Conservation (phyloP, 2,888 invertebrate genomes). For the Drosophila niveifrons region DNA sequence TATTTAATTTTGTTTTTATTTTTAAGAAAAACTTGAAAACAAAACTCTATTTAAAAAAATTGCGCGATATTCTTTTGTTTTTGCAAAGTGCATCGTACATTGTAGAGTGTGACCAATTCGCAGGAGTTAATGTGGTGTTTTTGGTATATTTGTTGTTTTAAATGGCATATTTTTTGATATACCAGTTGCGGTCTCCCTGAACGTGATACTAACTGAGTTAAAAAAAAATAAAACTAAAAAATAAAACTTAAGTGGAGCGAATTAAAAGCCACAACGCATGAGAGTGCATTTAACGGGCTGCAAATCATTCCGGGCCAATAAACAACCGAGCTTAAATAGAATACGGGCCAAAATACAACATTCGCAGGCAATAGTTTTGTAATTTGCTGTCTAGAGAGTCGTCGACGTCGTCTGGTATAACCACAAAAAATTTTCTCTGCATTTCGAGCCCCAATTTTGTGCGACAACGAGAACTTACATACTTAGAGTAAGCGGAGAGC, state of each 20-base stretch:
- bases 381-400: conserved; percentile 38
- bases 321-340: conserved; percentile 31
- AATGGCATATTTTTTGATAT: not conserved
- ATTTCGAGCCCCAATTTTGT: conserved; percentile 49
- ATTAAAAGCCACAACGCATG: conserved; percentile 62
- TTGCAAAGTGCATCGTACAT: not conserved
- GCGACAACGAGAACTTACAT: conserved; percentile 33
- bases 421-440: conserved; percentile 76
- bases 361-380: conserved; percentile 50
- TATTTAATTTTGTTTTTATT: too few relatives aligned
- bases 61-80: not conserved
- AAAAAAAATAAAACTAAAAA: conserved; percentile 26
- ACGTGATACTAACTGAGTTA: conserved; percentile 44
- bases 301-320: conserved; percentile 67
- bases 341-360: conserved; percentile 41
- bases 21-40: not conserved
- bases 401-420: conserved; percentile 63
- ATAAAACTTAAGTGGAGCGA: conserved; percentile 57
- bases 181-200: conserved; percentile 28
- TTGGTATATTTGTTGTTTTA: not conserved
- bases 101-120: not conserved
- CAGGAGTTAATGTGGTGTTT: not conserved
- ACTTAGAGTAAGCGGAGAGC: conserved; percentile 24
- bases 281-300: conserved; percentile 71
- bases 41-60: not conserved